Conservation (phyloP, 2,113 vertebrate genomes). For the Eretmochelys imbricata region DNA sequence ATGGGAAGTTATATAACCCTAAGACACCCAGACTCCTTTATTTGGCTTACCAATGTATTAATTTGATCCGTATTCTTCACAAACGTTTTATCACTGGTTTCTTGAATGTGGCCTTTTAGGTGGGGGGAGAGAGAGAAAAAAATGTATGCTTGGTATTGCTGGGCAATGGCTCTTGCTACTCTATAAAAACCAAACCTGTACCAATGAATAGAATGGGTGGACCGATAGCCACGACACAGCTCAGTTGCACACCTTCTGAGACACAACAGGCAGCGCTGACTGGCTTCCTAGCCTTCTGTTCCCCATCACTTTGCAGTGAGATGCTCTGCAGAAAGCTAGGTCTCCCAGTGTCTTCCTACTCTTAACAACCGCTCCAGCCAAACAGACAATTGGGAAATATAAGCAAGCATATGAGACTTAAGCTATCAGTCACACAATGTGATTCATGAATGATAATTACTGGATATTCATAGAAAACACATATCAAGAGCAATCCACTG, state of each 20-base stretch:
- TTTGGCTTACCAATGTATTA: accelerated
- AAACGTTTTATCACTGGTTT: background rate
- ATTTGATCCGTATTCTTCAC: background rate
- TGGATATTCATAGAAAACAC: background rate
- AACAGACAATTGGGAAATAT: slow-evolving; percentile 1
- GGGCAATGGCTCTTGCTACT: accelerated
- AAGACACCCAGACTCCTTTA: background rate
- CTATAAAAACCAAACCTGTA: background rate
- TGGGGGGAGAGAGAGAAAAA: too few species aligned
- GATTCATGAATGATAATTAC: slow-evolving; percentile 54
- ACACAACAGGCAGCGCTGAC: background rate
- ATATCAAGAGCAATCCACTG: background rate
- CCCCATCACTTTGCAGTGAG: background rate
- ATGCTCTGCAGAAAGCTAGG: background rate
- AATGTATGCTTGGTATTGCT: background rate
- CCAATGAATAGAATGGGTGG: accelerated
- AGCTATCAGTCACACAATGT: background rate
- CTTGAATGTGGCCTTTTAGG: background rate
- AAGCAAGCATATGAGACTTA: background rate
- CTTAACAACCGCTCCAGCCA: background rate
- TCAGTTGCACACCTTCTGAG: background rate
- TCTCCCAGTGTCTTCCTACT: background rate
- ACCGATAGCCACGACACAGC: background rate
- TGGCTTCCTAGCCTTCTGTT: accelerated
- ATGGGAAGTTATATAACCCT: background rate